Conservation (phyloP, 2,113 vertebrate species). For the Cyanoramphus novaezelandiae region DNA sequence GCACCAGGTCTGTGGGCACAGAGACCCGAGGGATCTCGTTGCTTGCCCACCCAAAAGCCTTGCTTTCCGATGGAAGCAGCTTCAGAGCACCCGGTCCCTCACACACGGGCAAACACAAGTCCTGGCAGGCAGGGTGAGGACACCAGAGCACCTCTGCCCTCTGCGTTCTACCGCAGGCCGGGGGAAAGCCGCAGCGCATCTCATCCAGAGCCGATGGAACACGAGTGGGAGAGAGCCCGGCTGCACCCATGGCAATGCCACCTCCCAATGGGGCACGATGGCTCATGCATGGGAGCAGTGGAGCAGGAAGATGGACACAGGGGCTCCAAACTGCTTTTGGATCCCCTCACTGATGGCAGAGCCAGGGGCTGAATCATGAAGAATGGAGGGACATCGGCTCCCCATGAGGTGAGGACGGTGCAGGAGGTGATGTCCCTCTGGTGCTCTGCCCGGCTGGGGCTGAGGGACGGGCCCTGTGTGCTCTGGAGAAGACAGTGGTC, state of each 20-base stretch:
- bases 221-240: background rate
- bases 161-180: fast-evolving
- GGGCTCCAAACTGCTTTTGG: background rate
- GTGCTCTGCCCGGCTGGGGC: background rate
- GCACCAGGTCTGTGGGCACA: background rate
- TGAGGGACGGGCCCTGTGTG: background rate
- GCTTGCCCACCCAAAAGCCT: no score
- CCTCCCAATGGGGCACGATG: no score
- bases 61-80: background rate
- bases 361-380: background rate
- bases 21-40: background rate
- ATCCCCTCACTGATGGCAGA: background rate
- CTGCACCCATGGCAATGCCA: background rate
- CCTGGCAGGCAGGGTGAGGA: fast-evolving
- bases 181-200: fast-evolving
- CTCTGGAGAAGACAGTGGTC: background rate
- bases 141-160: background rate
- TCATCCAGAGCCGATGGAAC: background rate
- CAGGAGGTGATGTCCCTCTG: no score
- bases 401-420: fast-evolving
- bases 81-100: no score
- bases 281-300: no score
- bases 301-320: no score
- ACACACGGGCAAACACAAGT: background rate
- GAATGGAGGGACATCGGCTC: fast-evolving